Base-by-base conservation (phyloP, 2,888 invertebrate genomes). In the Alsophila aescularia region DNA sequence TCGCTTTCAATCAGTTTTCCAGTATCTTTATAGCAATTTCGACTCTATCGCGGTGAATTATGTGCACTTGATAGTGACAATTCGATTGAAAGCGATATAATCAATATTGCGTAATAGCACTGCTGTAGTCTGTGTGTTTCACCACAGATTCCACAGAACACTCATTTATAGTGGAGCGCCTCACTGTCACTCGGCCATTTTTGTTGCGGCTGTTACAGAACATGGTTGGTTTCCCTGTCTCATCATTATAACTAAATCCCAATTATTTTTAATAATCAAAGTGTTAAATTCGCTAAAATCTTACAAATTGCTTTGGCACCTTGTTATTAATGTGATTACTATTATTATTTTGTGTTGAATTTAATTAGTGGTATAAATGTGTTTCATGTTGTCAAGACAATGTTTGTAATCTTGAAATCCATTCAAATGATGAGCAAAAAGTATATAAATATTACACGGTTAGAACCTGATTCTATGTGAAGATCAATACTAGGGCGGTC, bases 401-500 rank as follows among this genome's bases (percentile, higher is more conserved):
- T 31, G n/a, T 2, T 10, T n/a, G 8, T 3, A n/a, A 32, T 4
- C 6, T 13, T 32, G 13, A 32, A 13, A 3, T 32, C 2, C 45
- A 50, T 60, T 60, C 69, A 86, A 74, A 90, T 95, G 95, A 95
- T 95, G 95, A 95, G 93, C 90, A 92, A 93, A 92, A 92, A 85
- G 77, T 73, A 85, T 78, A 67, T 77, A 79, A 83, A 90, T 55
- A 70, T 92, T 73, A 94, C 93, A 94, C 94, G 94, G 95, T 95
- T 94, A 90, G 92, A 87, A 92, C 93, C 94, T 93, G 94, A 94
- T 86, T 75, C 83, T 83, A 79, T 93, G 94, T 93, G 92, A 95
- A 94, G 92, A 94, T 94, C 88, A 89, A 62, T 73, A 93, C 95
- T 95, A 95, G 95, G 95, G 95, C 95, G 95, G 95, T 94, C 95